Base-by-base conservation (phyloP, 2,797 vertebrate genomes). In the Gymnodraco acuticeps region DNA sequence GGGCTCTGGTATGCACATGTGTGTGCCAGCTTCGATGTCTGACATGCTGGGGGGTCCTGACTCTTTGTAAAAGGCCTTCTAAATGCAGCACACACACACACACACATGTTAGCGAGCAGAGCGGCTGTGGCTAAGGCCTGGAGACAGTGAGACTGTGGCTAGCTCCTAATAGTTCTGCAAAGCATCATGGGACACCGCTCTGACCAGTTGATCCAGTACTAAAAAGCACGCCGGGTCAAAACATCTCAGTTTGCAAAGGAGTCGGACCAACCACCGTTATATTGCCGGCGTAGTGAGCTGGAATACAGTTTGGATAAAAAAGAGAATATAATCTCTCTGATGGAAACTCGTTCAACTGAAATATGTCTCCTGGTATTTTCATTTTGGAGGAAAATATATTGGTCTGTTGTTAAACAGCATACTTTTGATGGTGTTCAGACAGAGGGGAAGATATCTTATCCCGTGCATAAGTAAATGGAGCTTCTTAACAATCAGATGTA, bases 1-100 rank as follows among this genome's bases (percentile, higher is more conserved):
- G 83, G 86, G 81, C 76, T 93, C 89, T 94, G 93, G 92, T 92
- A 92, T 93, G 91, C 94, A 95, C 93, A 95, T 95, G 93, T 95
- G 94, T 91, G 87, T 93, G 91, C 93, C 94, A 94, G 93, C 92
- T 94, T 94, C 48, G 41, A 81, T 82, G 87, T 91, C 87, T 92
- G 81, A 92, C 89, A 90, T 81, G 58, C 84, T 92, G 91, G 91
- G 90, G 91, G 93, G 90, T 88, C 92, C 54, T 79, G 67, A 82
- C 86, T 89, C 71, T 87, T 86, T 86, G 68, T 70, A 76, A 88
- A 84, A 41, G 78, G 63, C 81, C 77, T 52, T 72, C 70, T 81
- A 72, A 78, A 4, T 64, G 2, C 20, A 20, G 20, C 62, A 77
- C 65, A 58, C 38, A 50, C 64, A 67, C 70, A 78, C 55, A 68